Conservation (phyloP, 2,888 invertebrate species). For the Aromia moschata region DNA sequence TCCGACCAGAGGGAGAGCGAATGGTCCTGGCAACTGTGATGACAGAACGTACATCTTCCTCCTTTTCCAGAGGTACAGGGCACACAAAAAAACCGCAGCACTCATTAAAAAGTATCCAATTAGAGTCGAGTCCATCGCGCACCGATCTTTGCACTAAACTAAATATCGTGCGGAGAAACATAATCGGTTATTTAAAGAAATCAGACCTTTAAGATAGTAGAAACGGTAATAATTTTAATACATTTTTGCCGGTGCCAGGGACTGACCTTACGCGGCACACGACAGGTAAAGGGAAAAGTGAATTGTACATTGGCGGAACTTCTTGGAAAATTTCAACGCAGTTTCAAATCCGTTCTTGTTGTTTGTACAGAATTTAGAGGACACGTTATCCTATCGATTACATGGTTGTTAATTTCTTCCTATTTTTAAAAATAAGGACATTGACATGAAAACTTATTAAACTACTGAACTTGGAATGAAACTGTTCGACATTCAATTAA, state of each 20-base stretch:
- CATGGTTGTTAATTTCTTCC: no score
- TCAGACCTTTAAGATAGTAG: neutral
- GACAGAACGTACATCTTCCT: slow-evolving; percentile 30
- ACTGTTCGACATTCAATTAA: no score
- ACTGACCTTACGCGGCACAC: neutral
- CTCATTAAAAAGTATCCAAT: neutral
- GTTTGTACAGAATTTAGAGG: no score
- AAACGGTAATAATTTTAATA: slow-evolving; percentile 8
- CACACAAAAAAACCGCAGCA: slow-evolving; percentile 8
- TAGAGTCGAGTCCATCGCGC: slow-evolving; percentile 1
- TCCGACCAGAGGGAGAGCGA: slow-evolving; percentile 38
- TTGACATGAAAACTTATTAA: no score
- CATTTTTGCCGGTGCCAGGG: neutral
- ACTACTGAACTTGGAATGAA: no score
- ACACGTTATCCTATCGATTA: no score
- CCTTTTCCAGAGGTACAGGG: slow-evolving; percentile 21
- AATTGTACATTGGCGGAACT: slow-evolving; percentile 15
- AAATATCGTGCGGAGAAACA: neutral
- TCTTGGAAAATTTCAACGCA: neutral
- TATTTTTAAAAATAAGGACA: no score
- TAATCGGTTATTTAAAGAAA: slow-evolving; percentile 5
- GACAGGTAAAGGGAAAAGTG: slow-evolving; percentile 3
- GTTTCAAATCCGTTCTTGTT: no score
- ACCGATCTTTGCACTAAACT: neutral
- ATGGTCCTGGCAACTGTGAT: slow-evolving; percentile 36